phyloP scores from a whole-genome alignment of 2,888 invertebrate genomes.

The Plebejus argus region DNA sequence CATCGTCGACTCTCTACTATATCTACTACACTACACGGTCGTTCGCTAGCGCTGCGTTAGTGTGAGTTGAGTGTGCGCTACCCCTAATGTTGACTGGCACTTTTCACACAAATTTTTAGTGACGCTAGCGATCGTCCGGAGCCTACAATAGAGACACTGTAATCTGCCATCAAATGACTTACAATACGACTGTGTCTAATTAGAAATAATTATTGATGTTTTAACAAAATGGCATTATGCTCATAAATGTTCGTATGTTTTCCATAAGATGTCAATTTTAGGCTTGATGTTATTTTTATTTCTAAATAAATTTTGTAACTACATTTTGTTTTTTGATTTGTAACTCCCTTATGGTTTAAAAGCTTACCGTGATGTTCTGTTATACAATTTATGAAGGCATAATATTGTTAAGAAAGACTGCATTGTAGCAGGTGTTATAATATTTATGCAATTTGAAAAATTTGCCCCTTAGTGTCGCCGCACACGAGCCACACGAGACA shows the following conservation, averaged over 20 bases:
- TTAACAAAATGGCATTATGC: conserved; percentile 68
- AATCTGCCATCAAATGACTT: conserved; percentile 23
- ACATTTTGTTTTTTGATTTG: conserved; percentile 44
- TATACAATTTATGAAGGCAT: too few species aligned
- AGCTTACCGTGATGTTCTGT: neutral
- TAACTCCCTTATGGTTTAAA: neutral
- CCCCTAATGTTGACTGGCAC: neutral
- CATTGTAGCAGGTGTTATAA: too few species aligned
- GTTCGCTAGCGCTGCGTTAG: neutral
- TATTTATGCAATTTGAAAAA: too few species aligned
- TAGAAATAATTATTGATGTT: conserved; percentile 29
- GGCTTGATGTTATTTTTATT: conserved; percentile 79
- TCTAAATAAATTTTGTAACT: conserved; percentile 76
- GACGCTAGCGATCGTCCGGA: neutral
- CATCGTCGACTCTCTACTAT: conserved; percentile 24
- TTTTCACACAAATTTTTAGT: neutral
- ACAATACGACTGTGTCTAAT: neutral
- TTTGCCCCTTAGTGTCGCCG: neutral
- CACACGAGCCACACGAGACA: too few species aligned
- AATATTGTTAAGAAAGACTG: too few species aligned
- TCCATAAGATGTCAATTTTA: conserved; percentile 75
- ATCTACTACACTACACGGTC: neutral
- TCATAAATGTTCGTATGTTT: conserved; percentile 73
- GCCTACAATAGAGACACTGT: conserved; percentile 26
- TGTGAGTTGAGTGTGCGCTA: neutral